phyloP scores from a whole-genome alignment of 1,140 invertebrate species.

The Drosophila insularis region DNA sequence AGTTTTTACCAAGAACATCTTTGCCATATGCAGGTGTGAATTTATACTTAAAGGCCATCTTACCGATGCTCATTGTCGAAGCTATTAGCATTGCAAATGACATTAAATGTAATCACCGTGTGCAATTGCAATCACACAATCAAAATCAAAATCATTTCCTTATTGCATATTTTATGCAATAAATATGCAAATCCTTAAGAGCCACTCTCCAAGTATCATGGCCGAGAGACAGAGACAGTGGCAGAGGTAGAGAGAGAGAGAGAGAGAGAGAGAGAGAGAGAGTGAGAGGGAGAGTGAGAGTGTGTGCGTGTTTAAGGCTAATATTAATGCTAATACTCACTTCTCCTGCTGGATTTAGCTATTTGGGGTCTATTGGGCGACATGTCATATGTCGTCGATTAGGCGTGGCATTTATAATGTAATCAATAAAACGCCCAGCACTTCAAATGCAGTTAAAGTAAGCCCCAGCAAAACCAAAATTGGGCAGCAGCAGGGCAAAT shows the following conservation, averaged over 20 bases:
- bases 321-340: background rate
- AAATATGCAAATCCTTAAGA: conserved; percentile 31
- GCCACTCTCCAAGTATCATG: conserved; percentile 1
- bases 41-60: conserved; percentile 2
- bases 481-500: background rate
- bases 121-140: conserved; percentile 15
- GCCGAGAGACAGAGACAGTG: too few relatives aligned
- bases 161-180: conserved; percentile 51
- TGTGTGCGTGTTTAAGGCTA: background rate
- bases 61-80: background rate
- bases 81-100: conserved; percentile 7
- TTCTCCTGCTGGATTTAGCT: background rate
- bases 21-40: conserved; percentile 5
- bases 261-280: too few relatives aligned
- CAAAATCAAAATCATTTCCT: conserved; percentile 33
- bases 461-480: background rate
- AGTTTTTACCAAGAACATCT: background rate
- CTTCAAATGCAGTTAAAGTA: conserved; percentile 13
- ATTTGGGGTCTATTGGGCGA: background rate
- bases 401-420: conserved; percentile 46
- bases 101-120: conserved; percentile 36
- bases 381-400: conserved; percentile 35
- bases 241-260: too few relatives aligned
- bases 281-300: too few relatives aligned
- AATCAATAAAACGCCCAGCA: conserved; percentile 47